phyloP scores from a whole-genome alignment of 2,113 vertebrate species.

The Macquaria australasica region DNA sequence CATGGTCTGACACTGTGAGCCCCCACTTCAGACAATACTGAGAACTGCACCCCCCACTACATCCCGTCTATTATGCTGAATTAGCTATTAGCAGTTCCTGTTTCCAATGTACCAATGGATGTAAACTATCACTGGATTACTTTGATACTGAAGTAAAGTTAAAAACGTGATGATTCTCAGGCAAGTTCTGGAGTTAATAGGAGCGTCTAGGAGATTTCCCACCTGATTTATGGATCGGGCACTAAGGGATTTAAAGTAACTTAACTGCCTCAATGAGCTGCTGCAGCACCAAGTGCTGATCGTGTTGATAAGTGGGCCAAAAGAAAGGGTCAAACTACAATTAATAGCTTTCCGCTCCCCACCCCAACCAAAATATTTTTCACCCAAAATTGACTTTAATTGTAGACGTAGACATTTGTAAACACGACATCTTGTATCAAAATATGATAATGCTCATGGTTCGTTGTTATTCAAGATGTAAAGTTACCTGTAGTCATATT shows the following conservation, averaged over 20 bases:
- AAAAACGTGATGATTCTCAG: neutral
- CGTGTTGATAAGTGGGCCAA: neutral
- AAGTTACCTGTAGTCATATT: neutral
- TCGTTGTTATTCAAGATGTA: neutral
- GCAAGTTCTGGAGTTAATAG: neutral
- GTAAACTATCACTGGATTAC: neutral
- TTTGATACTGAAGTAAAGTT: neutral
- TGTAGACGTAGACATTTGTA: neutral
- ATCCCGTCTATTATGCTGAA: neutral
- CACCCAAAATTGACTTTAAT: neutral
- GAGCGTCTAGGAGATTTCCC: neutral
- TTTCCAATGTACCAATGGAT: neutral
- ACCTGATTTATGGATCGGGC: neutral
- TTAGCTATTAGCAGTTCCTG: neutral
- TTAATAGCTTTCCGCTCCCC: too few relatives aligned
- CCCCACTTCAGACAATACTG: neutral
- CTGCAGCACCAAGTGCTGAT: too few relatives aligned
- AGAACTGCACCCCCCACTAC: neutral
- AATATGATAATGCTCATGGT: neutral
- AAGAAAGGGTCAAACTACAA: neutral
- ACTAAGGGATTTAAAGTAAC: neutral
- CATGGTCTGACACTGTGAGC: neutral
- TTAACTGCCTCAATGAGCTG: neutral
- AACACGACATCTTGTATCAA: neutral
- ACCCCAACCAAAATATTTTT: neutral